Conservation (phyloP, 2,888 invertebrate genomes). For the Mythimna impura region DNA sequence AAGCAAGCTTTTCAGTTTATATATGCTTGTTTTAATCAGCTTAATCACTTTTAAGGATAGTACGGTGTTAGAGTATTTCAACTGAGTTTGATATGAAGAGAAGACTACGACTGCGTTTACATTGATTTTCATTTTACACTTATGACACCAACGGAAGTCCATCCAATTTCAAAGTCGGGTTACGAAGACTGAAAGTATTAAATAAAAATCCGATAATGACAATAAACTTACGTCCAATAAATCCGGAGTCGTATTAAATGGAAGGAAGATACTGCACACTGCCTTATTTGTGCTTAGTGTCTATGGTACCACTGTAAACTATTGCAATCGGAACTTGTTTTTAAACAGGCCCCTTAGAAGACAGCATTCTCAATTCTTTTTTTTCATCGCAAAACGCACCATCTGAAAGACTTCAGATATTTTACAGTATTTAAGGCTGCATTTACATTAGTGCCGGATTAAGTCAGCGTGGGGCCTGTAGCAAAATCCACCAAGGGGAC, state of each 20-base stretch:
- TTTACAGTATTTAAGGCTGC: not conserved
- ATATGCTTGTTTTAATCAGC: not conserved
- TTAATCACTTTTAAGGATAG: not conserved
- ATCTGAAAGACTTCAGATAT: not conserved
- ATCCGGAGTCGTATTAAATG: slow-evolving; percentile 42
- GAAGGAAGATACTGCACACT: slow-evolving; percentile 30
- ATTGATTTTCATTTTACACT: slow-evolving; percentile 34
- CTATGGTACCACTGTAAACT: slow-evolving; percentile 6
- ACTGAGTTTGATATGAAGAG: not conserved
- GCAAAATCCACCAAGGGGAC: too few species aligned
- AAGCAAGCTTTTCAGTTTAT: slow-evolving; percentile 4
- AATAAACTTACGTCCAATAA: slow-evolving; percentile 82
- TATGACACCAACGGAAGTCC: slow-evolving; percentile 65
- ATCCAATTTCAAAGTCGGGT: slow-evolving; percentile 74
- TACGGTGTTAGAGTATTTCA: slow-evolving; percentile 7
- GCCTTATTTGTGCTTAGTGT: slow-evolving; percentile 41
- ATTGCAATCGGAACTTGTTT: slow-evolving; percentile 15
- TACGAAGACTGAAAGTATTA: slow-evolving; percentile 79
- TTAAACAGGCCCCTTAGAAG: slow-evolving; percentile 7
- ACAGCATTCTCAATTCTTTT: not conserved
- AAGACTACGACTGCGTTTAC: slow-evolving; percentile 19
- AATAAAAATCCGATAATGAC: slow-evolving; percentile 74
- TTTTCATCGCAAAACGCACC: not conserved
- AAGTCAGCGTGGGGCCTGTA: too few species aligned
- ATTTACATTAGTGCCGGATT: too few species aligned